Evolutionary conservation across 2,888 invertebrate genomes (phyloP), one percentile per base, ranked within the genome.

Genomic region (Halictus quadricinctus): DNA sequence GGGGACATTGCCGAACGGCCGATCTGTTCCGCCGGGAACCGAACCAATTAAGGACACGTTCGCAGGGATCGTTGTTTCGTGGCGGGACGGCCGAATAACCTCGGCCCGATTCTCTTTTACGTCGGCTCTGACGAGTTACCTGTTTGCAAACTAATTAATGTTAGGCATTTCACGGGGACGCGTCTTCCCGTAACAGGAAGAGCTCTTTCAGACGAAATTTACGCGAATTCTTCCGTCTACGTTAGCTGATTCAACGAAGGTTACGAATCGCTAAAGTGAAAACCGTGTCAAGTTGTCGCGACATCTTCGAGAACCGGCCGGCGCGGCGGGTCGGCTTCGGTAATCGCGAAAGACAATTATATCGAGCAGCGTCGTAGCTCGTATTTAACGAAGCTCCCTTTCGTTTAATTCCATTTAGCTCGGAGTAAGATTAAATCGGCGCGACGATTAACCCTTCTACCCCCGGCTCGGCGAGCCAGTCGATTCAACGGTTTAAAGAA

Each of bases 361-460:
- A 25, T 29, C 29, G 29, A 15, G 5, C 29, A 43, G 50, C 74
- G 60, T 43, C 64, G 83, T 72, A 80, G 50, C 80, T 64, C 50
- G 77, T 66, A 74, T 85, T 80, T 83, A 85, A 73, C 79, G 78
- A 77, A 76, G 76, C 83, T 72, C 66, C 64, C 64, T 58, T 66
- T 83, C 83, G 21, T 83, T 83, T 85, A 85, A 85, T 83, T 83
- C 76, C 83, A 85, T 85, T 85, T 83, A 77, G 76, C 76, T 82
- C 72, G 1, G 12, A 82, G 81, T 81, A 72, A 77, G 80, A 83
- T 73, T 85, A 83, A 80, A 79, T 81, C 75, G 75, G 15, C 29
- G 60, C 18, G 46, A 46, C 43, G 84, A 81, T 84, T 84, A 84
- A 46, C 74, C 72, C 41, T 29, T 13, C 48, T 73, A 25, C 7